Conservation (phyloP, 2,888 invertebrate species). For the Glyphotaelius pellucidus region DNA sequence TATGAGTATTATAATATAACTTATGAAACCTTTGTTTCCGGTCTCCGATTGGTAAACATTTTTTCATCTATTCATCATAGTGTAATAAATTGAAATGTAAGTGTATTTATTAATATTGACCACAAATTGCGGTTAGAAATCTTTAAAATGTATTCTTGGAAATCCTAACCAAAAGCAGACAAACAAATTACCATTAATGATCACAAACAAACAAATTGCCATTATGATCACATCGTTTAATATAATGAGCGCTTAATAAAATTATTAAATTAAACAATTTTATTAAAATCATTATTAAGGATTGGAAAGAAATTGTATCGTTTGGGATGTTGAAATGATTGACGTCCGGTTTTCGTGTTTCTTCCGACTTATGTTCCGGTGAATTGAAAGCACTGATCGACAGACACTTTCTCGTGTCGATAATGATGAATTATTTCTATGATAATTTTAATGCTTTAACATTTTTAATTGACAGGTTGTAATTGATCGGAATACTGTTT, state of each 20-base stretch:
- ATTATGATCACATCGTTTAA: no score
- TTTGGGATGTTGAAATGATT: neutral
- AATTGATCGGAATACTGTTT: neutral
- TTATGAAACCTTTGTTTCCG: no score
- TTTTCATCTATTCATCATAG: neutral
- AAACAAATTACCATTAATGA: neutral
- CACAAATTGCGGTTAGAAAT: slow-evolving; percentile 17
- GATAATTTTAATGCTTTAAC: neutral
- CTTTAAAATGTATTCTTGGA: neutral
- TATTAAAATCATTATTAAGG: neutral
- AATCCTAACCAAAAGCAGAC: neutral
- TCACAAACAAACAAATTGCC: no score
- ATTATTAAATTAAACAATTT: neutral
- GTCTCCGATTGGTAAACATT: neutral
- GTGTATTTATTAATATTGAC: neutral
- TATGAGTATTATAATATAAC: no score
- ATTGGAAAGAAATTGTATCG: neutral
- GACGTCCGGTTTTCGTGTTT: neutral
- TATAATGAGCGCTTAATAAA: neutral
- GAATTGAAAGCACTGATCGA: neutral
- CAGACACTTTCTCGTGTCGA: neutral
- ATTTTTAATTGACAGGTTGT: neutral
- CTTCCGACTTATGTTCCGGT: neutral
- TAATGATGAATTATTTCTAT: neutral
- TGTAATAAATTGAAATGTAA: neutral